Conservation (phyloP, 2,888 invertebrate species). For the Pelosia muscerda region DNA sequence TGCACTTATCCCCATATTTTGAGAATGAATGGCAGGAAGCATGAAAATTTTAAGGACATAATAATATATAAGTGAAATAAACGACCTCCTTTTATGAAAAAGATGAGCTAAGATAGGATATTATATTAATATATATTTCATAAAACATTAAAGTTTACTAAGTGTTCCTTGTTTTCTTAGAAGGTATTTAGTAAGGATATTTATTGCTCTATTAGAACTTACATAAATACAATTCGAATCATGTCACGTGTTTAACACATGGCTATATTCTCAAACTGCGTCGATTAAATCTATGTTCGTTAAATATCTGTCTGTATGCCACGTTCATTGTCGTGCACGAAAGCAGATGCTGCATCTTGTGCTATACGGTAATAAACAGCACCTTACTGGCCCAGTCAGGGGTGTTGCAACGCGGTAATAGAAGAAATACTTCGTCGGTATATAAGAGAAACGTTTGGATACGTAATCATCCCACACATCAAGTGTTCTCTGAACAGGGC, state of each 20-base stretch:
- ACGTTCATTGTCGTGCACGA: conserved; percentile 49
- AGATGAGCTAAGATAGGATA: no score
- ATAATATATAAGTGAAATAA: no score
- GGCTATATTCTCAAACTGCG: conserved; percentile 39
- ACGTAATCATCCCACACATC: conserved; percentile 79
- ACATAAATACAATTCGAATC: conserved; percentile 65
- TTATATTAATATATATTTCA: no score
- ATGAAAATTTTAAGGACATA: no score
- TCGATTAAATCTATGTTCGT: conserved; percentile 39
- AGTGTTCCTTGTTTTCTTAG: no score
- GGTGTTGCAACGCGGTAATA: conserved; percentile 79
- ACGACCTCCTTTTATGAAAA: no score
- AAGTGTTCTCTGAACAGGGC: conserved; percentile 69
- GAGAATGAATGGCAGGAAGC: no score
- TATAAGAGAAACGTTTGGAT: conserved; percentile 79
- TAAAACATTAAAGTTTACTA: no score
- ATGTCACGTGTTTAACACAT: conserved; percentile 66
- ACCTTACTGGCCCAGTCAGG: conserved; percentile 56
- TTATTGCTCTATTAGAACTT: conserved; percentile 63
- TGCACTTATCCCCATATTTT: no score
- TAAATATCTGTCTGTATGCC: conserved; percentile 35
- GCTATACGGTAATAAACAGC: conserved; percentile 65
- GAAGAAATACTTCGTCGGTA: conserved; percentile 77
- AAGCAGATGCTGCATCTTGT: conserved; percentile 60
- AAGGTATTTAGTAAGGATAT: conserved; percentile 80